Evolutionary conservation across 2,797 vertebrate genomes (phyloP), one percentile per base, ranked within the genome.

Genomic region (Morus bassanus): DNA sequence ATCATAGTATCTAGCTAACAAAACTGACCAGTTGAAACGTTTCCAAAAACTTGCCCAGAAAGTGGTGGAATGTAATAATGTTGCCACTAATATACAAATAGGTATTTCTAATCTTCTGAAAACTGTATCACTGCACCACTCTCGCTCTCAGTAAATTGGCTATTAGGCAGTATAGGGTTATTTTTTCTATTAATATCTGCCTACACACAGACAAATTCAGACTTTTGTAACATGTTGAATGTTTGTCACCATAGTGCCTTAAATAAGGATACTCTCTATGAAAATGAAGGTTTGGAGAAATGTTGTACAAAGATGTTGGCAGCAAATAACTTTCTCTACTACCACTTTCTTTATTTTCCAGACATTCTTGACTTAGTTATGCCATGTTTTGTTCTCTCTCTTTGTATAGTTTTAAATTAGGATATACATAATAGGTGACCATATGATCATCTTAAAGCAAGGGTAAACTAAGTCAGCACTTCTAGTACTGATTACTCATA

Each of bases 401-500:
- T 60, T 65, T 43, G 7, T 46, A 19, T 11, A 25, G 22, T 70
- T 64, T 72, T 74, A 76, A 81, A 46, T 6, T 10, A 75, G 11
- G 6, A 0, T 43, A 25, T 41, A 39, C 10, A 39, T 51, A 50
- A 65, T 10, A 25, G 8, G 6, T 57, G 33, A 14, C 27, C 1
- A 0, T 39, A 54, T 15, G 7, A 43, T 25, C 6, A 18, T 39
- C 31, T 81, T 69, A 72, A 88, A 64, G 6, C 11, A 75, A 77
- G 27, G 15, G n/a, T 98, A 48, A 96, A 97, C 65, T 97, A 98
- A 97, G 60, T 98, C 98, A 98, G 96, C 98, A 56, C 96, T 98
- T 43, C 90, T 97, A 6, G 97, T 98, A 33, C 97, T 98, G 82
- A 98, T 98, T 89, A 98, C 97, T 98, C 97, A 6, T 97, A 97